Evolutionary conservation across 2,113 vertebrate species (phyloP), one percentile per base, ranked within the genome.

Genomic region (Dipodomys stephensi): DNA sequence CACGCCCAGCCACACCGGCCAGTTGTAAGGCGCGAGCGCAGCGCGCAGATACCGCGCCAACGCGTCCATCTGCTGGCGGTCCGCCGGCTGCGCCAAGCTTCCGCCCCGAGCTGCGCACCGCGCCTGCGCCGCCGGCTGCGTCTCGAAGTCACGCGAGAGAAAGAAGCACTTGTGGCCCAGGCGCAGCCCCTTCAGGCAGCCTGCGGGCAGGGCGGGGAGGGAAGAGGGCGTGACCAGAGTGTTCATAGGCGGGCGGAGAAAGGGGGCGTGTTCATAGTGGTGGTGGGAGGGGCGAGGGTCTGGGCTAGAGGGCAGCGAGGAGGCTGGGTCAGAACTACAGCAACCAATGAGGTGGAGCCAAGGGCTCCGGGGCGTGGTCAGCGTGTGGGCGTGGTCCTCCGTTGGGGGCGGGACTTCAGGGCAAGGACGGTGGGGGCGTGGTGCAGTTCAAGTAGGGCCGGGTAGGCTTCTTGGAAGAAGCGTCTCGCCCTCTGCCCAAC

Each of bases 1-100:
- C 92, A 99, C 97, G 71, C 99, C 99, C 88, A 99, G 97, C 99
- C 99, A 99, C 64, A 99, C 98, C 0, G 99, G 99, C 99, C 99
- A 99, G 98, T 99, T 99, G 87, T 98, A 98, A 0, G 99, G 98
- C 10, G 98, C 98, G 91, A 99, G 98, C 69, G 98, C 98, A 0
- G 96, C 74, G 28, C 98, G 98, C 28, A 99, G 96, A n/a, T 99
- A 99, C 68, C 98, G 98, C 0, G 98, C 97, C 7, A 99, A 91
- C 10, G 97, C 98, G 27, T 98, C 98, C 98, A 99, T 98, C 97
- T 99, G 99, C 30, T 89, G 97, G 46, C 98, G 97, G 91, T 99
- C 99, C 0, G 98, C 98, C 0, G 99, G 99, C 98, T 99, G 99
- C 0, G 99, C 99, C 97, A 99, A 95, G 44, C 97, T 98, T 0